A percentile compares a stretch with the other conserved stretches of the same genome.
These are phyloP conservation scores for Scolopax mira DNA, from an alignment of 2,113 vertebrate species.

Conservation along the genomic window DNA sequence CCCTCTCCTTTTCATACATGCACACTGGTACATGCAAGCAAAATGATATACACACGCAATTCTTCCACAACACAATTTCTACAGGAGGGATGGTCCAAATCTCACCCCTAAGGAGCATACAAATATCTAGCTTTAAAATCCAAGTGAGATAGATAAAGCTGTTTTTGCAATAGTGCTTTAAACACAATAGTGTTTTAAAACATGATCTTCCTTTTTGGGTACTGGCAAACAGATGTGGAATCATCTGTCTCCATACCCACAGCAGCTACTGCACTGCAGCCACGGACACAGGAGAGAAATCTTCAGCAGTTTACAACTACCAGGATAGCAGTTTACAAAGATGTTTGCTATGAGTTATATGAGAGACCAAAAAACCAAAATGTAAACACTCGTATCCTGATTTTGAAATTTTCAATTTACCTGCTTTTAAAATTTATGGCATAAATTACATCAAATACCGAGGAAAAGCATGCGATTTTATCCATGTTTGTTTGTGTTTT, in stretches of 20 bases:
- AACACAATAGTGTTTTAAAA: not conserved
- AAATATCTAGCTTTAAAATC: not conserved
- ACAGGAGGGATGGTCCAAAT: not conserved
- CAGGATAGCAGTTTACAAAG: not conserved
- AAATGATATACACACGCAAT: not conserved
- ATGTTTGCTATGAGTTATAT: not conserved
- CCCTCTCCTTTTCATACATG: not conserved
- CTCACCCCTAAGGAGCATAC: not conserved
- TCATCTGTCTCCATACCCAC: not conserved
- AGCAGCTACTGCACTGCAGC: not conserved
- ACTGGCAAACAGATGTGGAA: not conserved
- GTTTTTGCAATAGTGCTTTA: not conserved
- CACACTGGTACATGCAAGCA: not conserved
- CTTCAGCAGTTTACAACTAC: not conserved
- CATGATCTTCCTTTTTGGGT: not conserved
- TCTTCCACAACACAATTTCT: not conserved
- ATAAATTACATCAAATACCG: not conserved
- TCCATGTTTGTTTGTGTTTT: fast-evolving
- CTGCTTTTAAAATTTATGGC: not conserved
- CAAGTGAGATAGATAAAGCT: not conserved
- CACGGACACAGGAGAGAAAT: not conserved
- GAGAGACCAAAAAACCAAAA: not conserved
- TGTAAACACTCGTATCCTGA: not conserved
- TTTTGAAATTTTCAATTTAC: not conserved
- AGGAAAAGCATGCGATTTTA: not conserved